Evolutionary conservation across 2,888 invertebrate genomes (phyloP), one percentile per base, ranked within the genome.

Genomic region (Drosophila pseudotalamancana): DNA sequence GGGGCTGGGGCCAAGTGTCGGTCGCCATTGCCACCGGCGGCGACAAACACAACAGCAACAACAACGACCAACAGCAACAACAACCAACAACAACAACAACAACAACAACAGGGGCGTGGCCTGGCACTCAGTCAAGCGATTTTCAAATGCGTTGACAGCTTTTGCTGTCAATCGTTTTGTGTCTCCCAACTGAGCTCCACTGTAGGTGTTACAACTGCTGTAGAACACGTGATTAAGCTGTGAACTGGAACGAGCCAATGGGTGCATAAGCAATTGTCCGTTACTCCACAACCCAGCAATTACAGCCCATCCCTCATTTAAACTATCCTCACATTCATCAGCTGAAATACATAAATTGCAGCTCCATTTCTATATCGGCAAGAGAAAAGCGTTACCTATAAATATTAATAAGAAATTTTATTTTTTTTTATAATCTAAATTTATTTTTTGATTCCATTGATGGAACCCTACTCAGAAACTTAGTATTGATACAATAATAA

Each of bases 61-160:
- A 8, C 19, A 25, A 43, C 18, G 27, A 8, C 48, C 32, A 50
- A n/a, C 14, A 37, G 21, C 27, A 39, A 29, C 18, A 53, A 39
- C 14, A 51, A 53, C 9, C n/a, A 54, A 46, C 32, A 50, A n/a
- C 14, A 37, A 25, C 27, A 39, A 29, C 18, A 53, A 39, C 14
- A 51, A 53, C 9, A 23, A 6, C 34, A 42, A 37, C 51, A 34
- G 69, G 72, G 69, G 77, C 65, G 74, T 51, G 53, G 50, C 62
- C 35, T 51, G 72, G 72, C 72, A 80, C 69, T 80, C 75, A 78
- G 75, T 80, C 75, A 78, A 72, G 42, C 46, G 72, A 78, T 78
- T 82, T 78, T 72, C 72, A 79, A 72, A 79, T 77, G 80, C 82
- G 80, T 80, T 80, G 80, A 80, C 80, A 80, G 80, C 79, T 80